Evolutionary conservation across 2,797 vertebrate genomes (phyloP).

Genomic region (Brachyalestes nurse): DNA sequence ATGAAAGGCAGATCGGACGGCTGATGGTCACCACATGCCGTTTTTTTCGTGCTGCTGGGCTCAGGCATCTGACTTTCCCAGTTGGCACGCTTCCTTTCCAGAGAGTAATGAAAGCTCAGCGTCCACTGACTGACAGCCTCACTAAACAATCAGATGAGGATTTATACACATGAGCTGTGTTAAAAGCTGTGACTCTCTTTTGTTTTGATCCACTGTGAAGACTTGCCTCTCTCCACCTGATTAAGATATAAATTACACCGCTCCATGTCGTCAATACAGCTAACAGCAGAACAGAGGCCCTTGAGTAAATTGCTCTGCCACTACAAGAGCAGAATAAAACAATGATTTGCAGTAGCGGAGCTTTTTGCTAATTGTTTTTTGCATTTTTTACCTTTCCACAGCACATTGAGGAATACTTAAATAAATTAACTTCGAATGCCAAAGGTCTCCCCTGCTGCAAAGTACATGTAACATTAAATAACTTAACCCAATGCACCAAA

Average conservation of each 20-base stretch:
- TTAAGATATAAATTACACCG: conserved; percentile 26
- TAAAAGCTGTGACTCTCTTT: conserved; percentile 17
- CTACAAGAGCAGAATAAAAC: conserved; percentile 9
- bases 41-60: neutral
- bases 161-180: conserved; percentile 26
- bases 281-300: neutral
- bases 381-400: neutral
- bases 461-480: neutral
- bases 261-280: conserved; percentile 3
- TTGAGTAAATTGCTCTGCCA: conserved; percentile 5
- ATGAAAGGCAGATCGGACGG: neutral
- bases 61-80: neutral
- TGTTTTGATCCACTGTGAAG: neutral
- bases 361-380: conserved; percentile 22
- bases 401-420: neutral
- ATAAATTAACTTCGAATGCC: neutral
- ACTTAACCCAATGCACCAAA: neutral
- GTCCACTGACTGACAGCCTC: conserved; percentile 22
- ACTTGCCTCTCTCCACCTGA: conserved; percentile 6
- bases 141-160: conserved; percentile 19
- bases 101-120: conserved; percentile 18
- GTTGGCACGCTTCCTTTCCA: neutral
- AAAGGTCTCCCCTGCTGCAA: neutral
- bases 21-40: conserved; percentile 9
- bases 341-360: conserved; percentile 12